Base-by-base conservation (phyloP, 2,113 vertebrate species). In the Recurvirostra avosetta region DNA sequence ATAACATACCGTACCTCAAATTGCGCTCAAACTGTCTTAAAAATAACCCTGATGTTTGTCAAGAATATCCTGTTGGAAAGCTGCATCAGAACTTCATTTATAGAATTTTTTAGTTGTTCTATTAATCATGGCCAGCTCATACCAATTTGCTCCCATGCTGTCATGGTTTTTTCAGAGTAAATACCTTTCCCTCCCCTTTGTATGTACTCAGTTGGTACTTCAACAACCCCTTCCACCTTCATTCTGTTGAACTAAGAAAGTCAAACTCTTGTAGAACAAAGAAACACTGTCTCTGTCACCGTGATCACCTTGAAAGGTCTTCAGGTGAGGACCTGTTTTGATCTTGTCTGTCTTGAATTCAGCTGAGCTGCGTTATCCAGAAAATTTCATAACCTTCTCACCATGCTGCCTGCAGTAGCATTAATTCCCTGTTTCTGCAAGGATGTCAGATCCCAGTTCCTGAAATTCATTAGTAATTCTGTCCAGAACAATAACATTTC, bases 111-210 rank as follows among this genome's bases (percentile, higher is more conserved):
- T 12, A 41, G 5, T 47, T 53, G 8, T 56, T 66, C 30, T 49
- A 2, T 50, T 78, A 49, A 38, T n/a, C 21, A 40, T 13, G 26
- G 4, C 9, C 27, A 80, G 21, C 27, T 19, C 21, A 11, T 59
- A 73, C 1, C 12, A 40, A 6, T 55, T 47, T 55, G 3, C 2
- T 56, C 30, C 29, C 17, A 30, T 1, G 1, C 3, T 68, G 12
- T 36, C 30, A 36, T 7, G 22, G 16, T 6, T 27, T 8, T 93
- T 76, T 32, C 50, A 55, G 19, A 19, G 62, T 53, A 45, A 90
- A 66, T 45, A 50, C 8, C 26, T 72, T 52, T 71, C 4, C 21
- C 26, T 70, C 36, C 59, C 15, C 36, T 27, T 85, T 58, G 10
- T 50, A 21, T 2, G 8, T 15, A 62, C 27, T 55, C 43, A 72